Base-by-base conservation (phyloP, 1,140 invertebrate genomes). In the Eupristina koningsbergeri region DNA sequence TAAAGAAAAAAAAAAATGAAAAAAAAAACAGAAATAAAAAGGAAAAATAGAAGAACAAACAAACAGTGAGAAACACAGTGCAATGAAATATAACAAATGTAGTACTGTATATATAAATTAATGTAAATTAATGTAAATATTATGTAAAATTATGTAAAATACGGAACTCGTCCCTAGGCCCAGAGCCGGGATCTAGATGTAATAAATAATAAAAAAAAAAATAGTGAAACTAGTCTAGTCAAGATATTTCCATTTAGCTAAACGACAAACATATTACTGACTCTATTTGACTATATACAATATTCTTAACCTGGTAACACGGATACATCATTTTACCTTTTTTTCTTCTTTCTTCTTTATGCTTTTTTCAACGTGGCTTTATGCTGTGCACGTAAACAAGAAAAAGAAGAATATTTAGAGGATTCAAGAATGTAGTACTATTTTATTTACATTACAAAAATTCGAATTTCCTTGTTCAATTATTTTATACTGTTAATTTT, bases 201-300 rank as follows among this genome's bases (percentile, higher is more conserved):
- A n/a, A n/a, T n/a, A n/a, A n/a, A n/a, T n/a, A n/a, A n/a, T n/a
- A n/a, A n/a, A n/a, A n/a, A n/a, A n/a, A n/a, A n/a, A n/a, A n/a
- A n/a, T n/a, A n/a, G n/a, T n/a, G n/a, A n/a, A n/a, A n/a, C n/a
- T 47, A 31, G 7, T 31, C 22, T 58, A 58, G 81, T 81, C 83
- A 81, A 84, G 78, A 80, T 63, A 84, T 84, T 73, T 84, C 78
- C 78, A 84, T 84, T 81, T 84, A 45, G 61, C 75, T 83, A 67
- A 50, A 41, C 7, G 1, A 34, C 6, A 6, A 34, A 69, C 71
- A 45, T 45, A 81, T 81, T 50, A 31, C 1, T 36, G 41, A 58
- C 34, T 80, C 19, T 11, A 45, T 39, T 19, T 63, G 15, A 8
- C 74, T 39, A 26, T 64, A 64, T 69, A 77, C 41, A 83, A 39